Evolutionary conservation across 2,797 vertebrate species (phyloP).

Genomic region (Spheniscus humboldti): DNA sequence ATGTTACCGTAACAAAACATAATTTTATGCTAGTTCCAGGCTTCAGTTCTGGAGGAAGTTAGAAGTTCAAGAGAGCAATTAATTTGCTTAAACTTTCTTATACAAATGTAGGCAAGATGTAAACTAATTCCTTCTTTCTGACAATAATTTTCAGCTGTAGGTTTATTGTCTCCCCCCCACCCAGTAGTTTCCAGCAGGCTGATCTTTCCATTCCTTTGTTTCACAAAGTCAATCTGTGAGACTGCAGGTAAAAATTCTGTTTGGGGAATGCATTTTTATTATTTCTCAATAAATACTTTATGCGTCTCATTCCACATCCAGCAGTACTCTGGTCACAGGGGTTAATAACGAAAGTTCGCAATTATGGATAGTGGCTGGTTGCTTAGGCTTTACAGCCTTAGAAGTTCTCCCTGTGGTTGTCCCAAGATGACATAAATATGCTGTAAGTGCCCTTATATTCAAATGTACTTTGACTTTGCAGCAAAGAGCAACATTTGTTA

Average conservation of each 20-base stretch:
- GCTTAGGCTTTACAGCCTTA: not conserved
- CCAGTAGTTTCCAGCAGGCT: not conserved
- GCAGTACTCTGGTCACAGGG: not conserved
- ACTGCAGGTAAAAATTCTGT: not conserved
- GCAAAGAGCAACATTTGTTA: not conserved
- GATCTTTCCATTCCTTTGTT: not conserved
- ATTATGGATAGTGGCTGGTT: not conserved
- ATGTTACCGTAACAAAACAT: not conserved
- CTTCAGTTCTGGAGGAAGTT: not conserved
- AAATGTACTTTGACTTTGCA: not conserved
- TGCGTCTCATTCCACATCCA: not conserved
- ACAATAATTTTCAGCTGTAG: not conserved
- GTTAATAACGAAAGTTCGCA: not conserved
- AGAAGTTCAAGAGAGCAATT: not conserved
- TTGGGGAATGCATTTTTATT: not conserved
- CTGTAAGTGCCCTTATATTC: not conserved
- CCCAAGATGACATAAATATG: not conserved
- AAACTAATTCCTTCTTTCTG: not conserved
- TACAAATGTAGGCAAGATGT: not conserved
- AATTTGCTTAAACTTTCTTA: not conserved
- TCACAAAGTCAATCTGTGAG: not conserved
- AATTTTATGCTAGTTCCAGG: not conserved
- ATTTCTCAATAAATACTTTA: conserved; percentile 11
- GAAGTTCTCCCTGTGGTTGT: not conserved
- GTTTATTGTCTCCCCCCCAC: not conserved